These are phyloP conservation scores for Julus scandinavius DNA, from an alignment of 2,888 invertebrate genomes.

Conservation along the genomic window DNA sequence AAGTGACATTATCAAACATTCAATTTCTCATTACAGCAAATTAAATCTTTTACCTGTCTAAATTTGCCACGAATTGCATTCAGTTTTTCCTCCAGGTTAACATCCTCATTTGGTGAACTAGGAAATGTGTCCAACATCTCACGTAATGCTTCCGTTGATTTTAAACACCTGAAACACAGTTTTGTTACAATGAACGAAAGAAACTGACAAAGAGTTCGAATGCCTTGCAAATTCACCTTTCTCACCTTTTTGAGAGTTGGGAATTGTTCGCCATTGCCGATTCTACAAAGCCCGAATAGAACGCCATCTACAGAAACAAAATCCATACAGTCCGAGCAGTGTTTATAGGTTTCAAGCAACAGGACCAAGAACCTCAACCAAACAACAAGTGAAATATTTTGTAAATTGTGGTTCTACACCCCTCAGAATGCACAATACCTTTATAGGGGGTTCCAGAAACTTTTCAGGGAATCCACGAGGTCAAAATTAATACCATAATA, in stretches of 20 bases:
- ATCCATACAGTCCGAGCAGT: neutral
- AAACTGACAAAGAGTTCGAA: too few species aligned
- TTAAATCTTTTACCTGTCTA: slow-evolving; percentile 5
- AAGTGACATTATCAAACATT: too few species aligned
- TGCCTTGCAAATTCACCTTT: neutral
- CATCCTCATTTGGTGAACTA: slow-evolving; percentile 16
- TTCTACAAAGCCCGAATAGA: slow-evolving; percentile 30
- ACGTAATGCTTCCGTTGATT: neutral
- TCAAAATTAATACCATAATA: too few species aligned
- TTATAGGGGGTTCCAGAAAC: too few species aligned
- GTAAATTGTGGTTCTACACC: too few species aligned
- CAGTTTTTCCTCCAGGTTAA: neutral
- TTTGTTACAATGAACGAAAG: neutral
- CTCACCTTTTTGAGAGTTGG: slow-evolving; percentile 9
- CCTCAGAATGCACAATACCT: too few species aligned
- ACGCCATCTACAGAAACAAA: neutral
- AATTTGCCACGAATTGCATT: slow-evolving; percentile 46
- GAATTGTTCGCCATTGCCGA: neutral
- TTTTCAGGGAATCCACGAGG: too few species aligned
- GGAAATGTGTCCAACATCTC: neutral
- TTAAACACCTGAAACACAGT: neutral
- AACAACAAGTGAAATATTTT: too few species aligned
- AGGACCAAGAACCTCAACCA: too few species aligned
- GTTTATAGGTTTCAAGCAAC: too few species aligned
- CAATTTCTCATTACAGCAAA: too few species aligned